A percentile compares a stretch with the other conserved stretches of the same genome.
Evolutionary conservation across 1,140 invertebrate species (phyloP).

Genomic region (Cecropterus lyciades): DNA sequence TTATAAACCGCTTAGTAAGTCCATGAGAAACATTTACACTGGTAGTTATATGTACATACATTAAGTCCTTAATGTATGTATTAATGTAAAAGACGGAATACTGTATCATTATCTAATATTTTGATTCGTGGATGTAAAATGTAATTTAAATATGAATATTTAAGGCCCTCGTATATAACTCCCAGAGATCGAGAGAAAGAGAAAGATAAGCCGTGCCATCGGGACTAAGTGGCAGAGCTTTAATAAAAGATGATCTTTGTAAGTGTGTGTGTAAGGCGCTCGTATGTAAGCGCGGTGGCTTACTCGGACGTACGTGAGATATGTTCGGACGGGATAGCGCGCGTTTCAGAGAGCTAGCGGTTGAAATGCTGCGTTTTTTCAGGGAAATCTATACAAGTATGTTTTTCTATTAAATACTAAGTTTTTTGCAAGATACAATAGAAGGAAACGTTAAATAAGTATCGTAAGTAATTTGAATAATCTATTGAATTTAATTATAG

Average conservation of each 20-base stretch:
- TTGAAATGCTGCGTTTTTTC: background rate
- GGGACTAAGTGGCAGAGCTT: slow-evolving; percentile 19
- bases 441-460: too few species aligned
- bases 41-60: too few species aligned
- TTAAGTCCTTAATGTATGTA: too few species aligned
- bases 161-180: background rate
- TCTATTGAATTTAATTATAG: too few species aligned
- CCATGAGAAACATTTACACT: too few species aligned
- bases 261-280: slow-evolving; percentile 6
- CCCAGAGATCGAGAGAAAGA: slow-evolving; percentile 2
- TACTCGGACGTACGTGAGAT: slow-evolving; percentile 20
- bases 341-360: background rate
- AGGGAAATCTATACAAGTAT: too few species aligned
- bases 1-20: too few species aligned
- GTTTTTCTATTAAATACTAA: too few species aligned
- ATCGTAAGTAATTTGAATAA: too few species aligned
- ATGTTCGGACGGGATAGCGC: background rate
- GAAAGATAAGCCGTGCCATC: slow-evolving; percentile 22
- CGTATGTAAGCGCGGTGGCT: slow-evolving; percentile 21
- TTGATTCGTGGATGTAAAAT: background rate
- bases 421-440: too few species aligned
- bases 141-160: slow-evolving; percentile 1
- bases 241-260: slow-evolving; percentile 20
- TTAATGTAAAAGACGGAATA: too few species aligned
- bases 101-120: background rate